Percentiles rank a stretch among this genome's conserved stretches.
Conservation (phyloP, 2,797 vertebrate genomes). For the Micrastur ruficollis region DNA sequence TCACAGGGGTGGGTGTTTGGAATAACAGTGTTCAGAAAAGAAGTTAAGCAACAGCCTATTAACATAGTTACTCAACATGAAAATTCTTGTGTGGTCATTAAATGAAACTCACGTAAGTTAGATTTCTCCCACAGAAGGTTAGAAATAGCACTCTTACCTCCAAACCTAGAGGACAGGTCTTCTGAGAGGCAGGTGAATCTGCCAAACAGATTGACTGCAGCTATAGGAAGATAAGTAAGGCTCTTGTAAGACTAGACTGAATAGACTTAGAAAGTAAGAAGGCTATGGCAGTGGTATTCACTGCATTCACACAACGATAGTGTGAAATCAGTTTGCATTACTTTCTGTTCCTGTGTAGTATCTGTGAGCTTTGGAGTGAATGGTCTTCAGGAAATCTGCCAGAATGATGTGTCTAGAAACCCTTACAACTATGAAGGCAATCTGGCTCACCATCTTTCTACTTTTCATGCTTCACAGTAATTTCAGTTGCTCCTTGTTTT, state of each 20-base stretch:
- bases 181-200: not conserved
- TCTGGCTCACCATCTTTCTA: not conserved
- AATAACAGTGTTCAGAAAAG: not conserved
- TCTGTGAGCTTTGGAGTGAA: not conserved
- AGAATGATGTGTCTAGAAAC: not conserved
- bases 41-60: not conserved
- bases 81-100: not conserved
- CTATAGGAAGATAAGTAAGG: not conserved
- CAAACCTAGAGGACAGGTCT: not conserved
- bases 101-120: fast-evolving
- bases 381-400: not conserved
- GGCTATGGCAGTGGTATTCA: not conserved
- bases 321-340: not conserved
- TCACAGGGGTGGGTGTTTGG: not conserved
- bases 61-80: not conserved
- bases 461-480: not conserved
- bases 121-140: not conserved
- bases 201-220: not conserved
- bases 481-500: not conserved
- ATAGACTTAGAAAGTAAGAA: not conserved
- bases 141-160: not conserved
- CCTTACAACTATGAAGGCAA: not conserved
- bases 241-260: not conserved
- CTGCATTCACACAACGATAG: not conserved
- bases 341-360: not conserved